phyloP scores from a whole-genome alignment of 2,797 vertebrate genomes.

The Macropodus opercularis region DNA sequence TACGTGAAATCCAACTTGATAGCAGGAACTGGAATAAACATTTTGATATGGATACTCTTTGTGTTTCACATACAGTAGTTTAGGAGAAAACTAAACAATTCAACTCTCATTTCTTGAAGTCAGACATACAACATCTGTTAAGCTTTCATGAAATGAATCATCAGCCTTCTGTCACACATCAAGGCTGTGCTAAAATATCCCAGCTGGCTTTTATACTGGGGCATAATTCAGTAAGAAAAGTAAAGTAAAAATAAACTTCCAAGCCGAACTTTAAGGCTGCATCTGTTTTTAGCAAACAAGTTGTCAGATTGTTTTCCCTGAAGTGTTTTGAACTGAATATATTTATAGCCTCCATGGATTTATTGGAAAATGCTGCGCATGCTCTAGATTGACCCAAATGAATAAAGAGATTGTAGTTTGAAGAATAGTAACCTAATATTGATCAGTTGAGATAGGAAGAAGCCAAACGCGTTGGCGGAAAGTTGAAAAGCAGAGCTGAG shows the following conservation, averaged over 20 bases:
- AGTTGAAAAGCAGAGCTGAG: slow-evolving; percentile 23
- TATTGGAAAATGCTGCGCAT: slow-evolving; percentile 13
- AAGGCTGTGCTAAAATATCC: slow-evolving; percentile 34
- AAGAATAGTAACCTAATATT: slow-evolving; percentile 32
- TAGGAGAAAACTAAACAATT: not conserved
- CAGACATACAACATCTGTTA: slow-evolving; percentile 23
- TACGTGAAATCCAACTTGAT: not conserved
- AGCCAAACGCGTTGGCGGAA: slow-evolving; percentile 11
- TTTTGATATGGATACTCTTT: not conserved
- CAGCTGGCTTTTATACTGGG: slow-evolving; percentile 22
- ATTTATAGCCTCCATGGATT: slow-evolving; percentile 38
- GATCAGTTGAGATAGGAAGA: slow-evolving; percentile 21
- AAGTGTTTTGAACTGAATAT: slow-evolving; percentile 25
- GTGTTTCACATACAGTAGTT: not conserved
- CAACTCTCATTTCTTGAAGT: not conserved
- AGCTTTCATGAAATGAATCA: slow-evolving; percentile 28
- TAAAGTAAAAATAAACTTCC: slow-evolving; percentile 53
- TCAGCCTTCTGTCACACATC: slow-evolving; percentile 44
- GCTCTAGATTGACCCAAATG: slow-evolving; percentile 31
- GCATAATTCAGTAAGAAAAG: slow-evolving; percentile 31
- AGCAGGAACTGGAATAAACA: not conserved
- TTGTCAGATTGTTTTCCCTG: slow-evolving; percentile 26
- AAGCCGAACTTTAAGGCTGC: slow-evolving; percentile 25
- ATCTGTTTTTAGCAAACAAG: slow-evolving; percentile 33
- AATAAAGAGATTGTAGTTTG: slow-evolving; percentile 28